Evolutionary conservation across 2,797 vertebrate species (phyloP), one percentile per base, ranked within the genome.

Genomic region (Luscinia luscinia): DNA sequence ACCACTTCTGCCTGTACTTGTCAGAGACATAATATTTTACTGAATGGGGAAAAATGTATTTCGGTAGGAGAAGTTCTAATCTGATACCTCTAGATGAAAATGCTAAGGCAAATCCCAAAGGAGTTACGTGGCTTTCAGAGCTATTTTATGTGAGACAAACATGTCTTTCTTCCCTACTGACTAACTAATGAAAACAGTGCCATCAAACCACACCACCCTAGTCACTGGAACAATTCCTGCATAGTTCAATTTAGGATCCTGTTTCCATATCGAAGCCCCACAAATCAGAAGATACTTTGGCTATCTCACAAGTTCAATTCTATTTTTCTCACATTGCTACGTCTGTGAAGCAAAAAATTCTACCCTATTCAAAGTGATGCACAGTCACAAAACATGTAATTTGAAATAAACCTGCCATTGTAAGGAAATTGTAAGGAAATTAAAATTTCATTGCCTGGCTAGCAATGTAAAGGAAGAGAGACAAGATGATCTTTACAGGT

Each of bases 351-450:
- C 70, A 24, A 51, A 73, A 87, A 51, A 41, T 54, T 67, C 64
- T 63, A 26, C 32, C 26, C 55, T 22, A 15, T 63, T 78, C 67
- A 7, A 82, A 81, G 23, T 20, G 23, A 55, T 9, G 4, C 22
- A 38, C 1, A 2, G 19, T 62, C 63, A 63, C 23, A 68, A 84
- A 66, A 62, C 0, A 0, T 1, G 6, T 30, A 52, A 62, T 81
- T 88, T 40, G 7, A 23, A 67, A 69, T 32, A 57, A 87, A 59
- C 15, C 18, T 62, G 30, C 27, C 36, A 67, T 89, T 52, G 21
- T 45, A 52, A 83, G 34, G 34, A 34, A 34, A 34, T 34, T 34
- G 34, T 3, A 34, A 66, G 10, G 34, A 34, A 57, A 76, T 27
- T 27, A 41, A 70, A 81, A 9, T 51, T 69, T 66, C 28, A 23